phyloP scores from a whole-genome alignment of 2,888 invertebrate species.

The Chrysopilus asiliformis region DNA sequence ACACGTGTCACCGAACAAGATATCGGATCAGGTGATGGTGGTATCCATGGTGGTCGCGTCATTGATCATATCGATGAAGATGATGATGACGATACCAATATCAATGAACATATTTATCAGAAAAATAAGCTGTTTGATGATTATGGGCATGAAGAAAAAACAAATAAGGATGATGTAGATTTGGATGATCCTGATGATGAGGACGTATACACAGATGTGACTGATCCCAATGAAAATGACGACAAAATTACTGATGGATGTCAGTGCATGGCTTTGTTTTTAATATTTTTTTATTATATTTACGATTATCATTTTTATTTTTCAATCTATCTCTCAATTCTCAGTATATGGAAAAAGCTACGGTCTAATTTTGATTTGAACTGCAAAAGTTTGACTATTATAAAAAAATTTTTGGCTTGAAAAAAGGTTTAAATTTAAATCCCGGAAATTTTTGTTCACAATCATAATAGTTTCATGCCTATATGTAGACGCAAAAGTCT shows the following conservation, averaged over 20 bases:
- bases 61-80: conserved; percentile 18
- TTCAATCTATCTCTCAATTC: no score
- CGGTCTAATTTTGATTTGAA: no score
- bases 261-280: conserved; percentile 18
- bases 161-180: conserved; percentile 8
- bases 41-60: no score
- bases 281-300: conserved; percentile 11
- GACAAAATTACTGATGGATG: conserved; percentile 12
- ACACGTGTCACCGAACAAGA: conserved; percentile 13
- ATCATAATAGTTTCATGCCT: no score
- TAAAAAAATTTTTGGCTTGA: no score
- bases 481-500: no score
- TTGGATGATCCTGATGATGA: conserved; percentile 20
- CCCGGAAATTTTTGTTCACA: no score
- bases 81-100: conserved; percentile 18
- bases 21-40: conserved; percentile 21
- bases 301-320: no score
- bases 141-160: no score
- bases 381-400: no score
- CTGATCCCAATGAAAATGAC: conserved; percentile 17
- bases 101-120: conserved; percentile 6
- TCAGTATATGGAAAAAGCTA: no score
- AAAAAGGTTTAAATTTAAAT: neutral
- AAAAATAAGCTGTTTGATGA: no score
- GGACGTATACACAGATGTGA: conserved; percentile 22